phyloP scores from a whole-genome alignment of 2,888 invertebrate genomes.

The Oscheius sp. region DNA sequence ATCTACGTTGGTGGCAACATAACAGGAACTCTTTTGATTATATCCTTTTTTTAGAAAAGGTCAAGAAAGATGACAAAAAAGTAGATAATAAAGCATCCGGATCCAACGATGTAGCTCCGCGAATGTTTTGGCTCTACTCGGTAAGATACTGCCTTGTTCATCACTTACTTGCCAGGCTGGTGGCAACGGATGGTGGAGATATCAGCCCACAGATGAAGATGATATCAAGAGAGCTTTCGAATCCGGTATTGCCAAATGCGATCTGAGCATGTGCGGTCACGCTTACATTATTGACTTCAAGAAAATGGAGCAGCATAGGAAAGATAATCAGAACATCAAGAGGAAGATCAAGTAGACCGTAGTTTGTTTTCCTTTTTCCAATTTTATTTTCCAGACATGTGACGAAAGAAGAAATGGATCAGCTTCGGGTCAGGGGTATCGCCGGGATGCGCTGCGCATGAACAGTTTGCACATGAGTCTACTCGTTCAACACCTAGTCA shows the following conservation, averaged over 20 bases:
- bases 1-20: too few relatives aligned
- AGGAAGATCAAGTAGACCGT: slow-evolving; percentile 41
- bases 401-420: slow-evolving; percentile 38
- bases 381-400: slow-evolving; percentile 44
- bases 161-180: slow-evolving; percentile 2
- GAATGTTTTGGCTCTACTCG: slow-evolving; percentile 50
- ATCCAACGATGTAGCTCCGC: background rate
- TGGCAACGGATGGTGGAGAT: slow-evolving; percentile 61
- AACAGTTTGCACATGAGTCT: background rate
- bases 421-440: slow-evolving; percentile 43
- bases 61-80: slow-evolving; percentile 35
- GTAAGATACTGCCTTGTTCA: slow-evolving; percentile 9
- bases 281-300: slow-evolving; percentile 49
- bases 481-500: too few relatives aligned
- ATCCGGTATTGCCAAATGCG: slow-evolving; percentile 32
- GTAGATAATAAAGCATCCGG: too few relatives aligned
- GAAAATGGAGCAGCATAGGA: slow-evolving; percentile 44
- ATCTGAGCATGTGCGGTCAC: slow-evolving; percentile 45
- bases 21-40: too few relatives aligned
- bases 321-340: slow-evolving; percentile 19
- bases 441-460: slow-evolving; percentile 42
- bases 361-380: slow-evolving; percentile 9
- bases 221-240: slow-evolving; percentile 48
- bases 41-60: slow-evolving; percentile 21
- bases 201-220: slow-evolving; percentile 56